These are phyloP conservation scores for Fukomys damarensis DNA, from an alignment of 2,113 vertebrate genomes.

Conservation along the genomic window DNA sequence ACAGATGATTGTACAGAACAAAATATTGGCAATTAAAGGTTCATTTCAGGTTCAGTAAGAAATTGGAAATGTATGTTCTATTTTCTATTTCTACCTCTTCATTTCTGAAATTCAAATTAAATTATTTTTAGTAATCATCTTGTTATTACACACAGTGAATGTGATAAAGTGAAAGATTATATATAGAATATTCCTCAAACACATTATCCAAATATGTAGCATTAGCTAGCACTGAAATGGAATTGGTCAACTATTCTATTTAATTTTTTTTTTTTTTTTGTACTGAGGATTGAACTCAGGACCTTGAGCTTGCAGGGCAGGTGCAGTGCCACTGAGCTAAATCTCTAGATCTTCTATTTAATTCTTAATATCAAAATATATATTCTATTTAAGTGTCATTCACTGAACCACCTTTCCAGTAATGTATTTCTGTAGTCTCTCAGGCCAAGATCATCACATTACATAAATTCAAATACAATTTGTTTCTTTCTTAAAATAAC, in stretches of 20 bases:
- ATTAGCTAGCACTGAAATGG: background rate
- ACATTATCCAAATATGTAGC: background rate
- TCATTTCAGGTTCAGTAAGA: background rate
- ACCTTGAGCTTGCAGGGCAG: too few relatives aligned
- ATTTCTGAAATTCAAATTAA: background rate
- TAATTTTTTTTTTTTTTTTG: too few relatives aligned
- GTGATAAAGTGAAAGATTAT: background rate
- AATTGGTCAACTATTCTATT: background rate
- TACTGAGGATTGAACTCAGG: too few relatives aligned
- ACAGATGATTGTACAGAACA: background rate
- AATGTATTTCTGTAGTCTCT: background rate
- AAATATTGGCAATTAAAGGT: background rate
- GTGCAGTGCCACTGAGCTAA: too few relatives aligned
- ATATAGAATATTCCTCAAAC: background rate
- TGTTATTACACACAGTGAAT: background rate
- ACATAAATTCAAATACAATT: background rate
- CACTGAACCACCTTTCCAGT: background rate
- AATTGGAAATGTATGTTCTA: background rate
- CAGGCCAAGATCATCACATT: background rate
- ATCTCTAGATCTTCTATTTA: too few relatives aligned
- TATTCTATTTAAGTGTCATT: background rate
- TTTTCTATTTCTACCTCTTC: background rate
- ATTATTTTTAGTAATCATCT: background rate
- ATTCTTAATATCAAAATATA: background rate
- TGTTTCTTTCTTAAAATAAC: background rate